Percentiles rank a stretch among this genome's conserved stretches.
Conservation (phyloP, 2,797 vertebrate genomes). For the Scolopax rusticola region DNA sequence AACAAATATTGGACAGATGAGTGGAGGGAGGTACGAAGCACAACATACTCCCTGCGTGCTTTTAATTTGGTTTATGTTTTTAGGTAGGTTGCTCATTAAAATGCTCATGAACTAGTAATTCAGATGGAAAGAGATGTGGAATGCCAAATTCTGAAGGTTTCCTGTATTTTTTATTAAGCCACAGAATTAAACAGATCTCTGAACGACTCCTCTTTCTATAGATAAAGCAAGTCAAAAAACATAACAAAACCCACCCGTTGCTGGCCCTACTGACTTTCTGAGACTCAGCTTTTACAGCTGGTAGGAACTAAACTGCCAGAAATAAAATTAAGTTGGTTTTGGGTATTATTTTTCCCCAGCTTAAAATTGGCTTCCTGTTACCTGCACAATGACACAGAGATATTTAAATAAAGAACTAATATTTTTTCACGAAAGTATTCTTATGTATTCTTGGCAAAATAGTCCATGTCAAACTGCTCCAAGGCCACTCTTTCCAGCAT, state of each 20-base stretch:
- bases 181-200: background rate
- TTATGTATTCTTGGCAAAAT: background rate
- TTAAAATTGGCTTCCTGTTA: background rate
- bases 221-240: background rate
- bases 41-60: accelerated
- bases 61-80: background rate
- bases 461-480: background rate
- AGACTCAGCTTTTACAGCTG: background rate
- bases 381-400: background rate
- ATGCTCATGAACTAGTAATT: background rate
- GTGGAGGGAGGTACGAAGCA: background rate
- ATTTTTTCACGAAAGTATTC: background rate
- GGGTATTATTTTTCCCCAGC: background rate
- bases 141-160: background rate
- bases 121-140: background rate
- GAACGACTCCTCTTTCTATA: background rate
- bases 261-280: accelerated
- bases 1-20: background rate
- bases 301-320: background rate
- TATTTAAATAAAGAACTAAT: background rate
- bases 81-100: background rate
- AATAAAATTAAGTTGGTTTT: background rate
- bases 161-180: background rate
- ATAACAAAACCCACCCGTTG: accelerated
- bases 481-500: background rate